phyloP scores from a whole-genome alignment of 2,888 invertebrate genomes.

The Campoplex nolae region DNA sequence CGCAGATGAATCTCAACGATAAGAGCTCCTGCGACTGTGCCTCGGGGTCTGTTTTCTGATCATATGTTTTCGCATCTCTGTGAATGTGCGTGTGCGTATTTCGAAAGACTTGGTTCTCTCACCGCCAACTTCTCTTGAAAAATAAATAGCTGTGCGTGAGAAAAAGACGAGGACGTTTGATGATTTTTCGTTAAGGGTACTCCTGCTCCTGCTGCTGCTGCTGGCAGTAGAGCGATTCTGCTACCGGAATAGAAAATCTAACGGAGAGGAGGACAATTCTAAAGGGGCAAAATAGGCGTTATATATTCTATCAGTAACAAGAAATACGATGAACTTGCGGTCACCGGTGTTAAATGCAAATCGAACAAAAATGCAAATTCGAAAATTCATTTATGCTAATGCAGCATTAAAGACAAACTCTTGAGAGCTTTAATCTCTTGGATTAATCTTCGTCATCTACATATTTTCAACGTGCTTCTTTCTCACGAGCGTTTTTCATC shows the following conservation, averaged over 20 bases:
- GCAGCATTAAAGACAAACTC: conserved; percentile 9
- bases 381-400: conserved; percentile 68
- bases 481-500: conserved; percentile 13
- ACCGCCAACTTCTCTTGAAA: conserved; percentile 30
- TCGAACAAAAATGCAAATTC: conserved; percentile 67
- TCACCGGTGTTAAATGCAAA: conserved; percentile 69
- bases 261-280: not conserved
- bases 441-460: conserved; percentile 31
- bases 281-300: not conserved
- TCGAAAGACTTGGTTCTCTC: conserved; percentile 46
- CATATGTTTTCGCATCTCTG: not conserved
- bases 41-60: conserved; percentile 47
- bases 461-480: not conserved
- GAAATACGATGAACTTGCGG: conserved; percentile 5
- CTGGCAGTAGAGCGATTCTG: conserved; percentile 59
- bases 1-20: conserved; percentile 79
- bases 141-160: conserved; percentile 21
- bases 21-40: conserved; percentile 73
- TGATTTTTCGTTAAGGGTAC: conserved; percentile 58
- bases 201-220: conserved; percentile 42
- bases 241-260: conserved; percentile 58
- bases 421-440: conserved; percentile 1
- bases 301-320: not conserved
- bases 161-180: conserved; percentile 35
- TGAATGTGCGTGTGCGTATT: conserved; percentile 13